Base-by-base conservation (phyloP, 2,113 vertebrate species). In the Microtus montanus region DNA sequence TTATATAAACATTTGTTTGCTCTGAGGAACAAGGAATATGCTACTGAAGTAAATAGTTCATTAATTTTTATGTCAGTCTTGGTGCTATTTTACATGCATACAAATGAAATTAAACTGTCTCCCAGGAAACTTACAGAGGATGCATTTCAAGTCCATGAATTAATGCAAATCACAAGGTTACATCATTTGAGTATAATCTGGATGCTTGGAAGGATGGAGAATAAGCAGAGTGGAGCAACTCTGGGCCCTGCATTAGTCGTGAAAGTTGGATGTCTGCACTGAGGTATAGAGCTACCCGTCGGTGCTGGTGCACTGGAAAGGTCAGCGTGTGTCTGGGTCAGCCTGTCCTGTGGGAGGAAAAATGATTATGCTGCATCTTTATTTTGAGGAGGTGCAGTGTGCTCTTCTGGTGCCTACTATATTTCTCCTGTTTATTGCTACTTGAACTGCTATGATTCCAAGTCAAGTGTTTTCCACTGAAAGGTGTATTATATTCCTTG, bases 41-140 rank as follows among this genome's bases (percentile, higher is more conserved):
- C 35, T 92, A 68, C 87, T 92, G 91, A 93, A 70, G 63, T 91
- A 96, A 97, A 95, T 95, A 95, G 95, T 92, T 94, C 96, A 94
- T 97, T 97, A 96, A 95, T 96, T 96, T 96, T 96, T 97, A 95
- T 96, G 71, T 83, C 93, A 95, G 44, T 88, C 84, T 94, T 66
- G 26, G 66, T 96, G 83, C 87, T 96, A 93, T 96, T 95, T 95
- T 96, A 90, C 79, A 74, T 94, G 84, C 94, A 96, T 96, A 96
- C 87, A 95, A 97, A 96, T 96, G 96, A 97, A 97, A 90, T 77
- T 91, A 92, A 97, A 92, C 89, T 68, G 94, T 58, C 9, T 95
- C 84, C 79, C 73, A 86, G 93, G 97, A 89, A 97, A 96, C 66
- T 80, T 96, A 75, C 38, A 82, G 41, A 95, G 52, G 87, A 75